These are phyloP conservation scores for Antheraea pernyi DNA, from an alignment of 1,140 invertebrate species.

Conservation along the genomic window DNA sequence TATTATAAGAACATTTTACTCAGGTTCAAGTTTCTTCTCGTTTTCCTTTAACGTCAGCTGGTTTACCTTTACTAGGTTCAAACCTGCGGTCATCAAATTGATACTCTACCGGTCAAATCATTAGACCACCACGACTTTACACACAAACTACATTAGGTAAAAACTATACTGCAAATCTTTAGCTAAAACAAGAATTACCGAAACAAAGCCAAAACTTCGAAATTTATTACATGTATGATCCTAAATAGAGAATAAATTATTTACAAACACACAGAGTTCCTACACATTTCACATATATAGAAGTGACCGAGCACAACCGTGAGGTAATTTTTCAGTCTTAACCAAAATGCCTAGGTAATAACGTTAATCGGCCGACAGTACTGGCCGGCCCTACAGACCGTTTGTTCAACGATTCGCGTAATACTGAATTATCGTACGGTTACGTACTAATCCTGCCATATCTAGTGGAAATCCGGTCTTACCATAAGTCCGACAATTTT, in stretches of 20 bases:
- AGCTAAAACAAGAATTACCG: too few species aligned
- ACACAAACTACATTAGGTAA: too few species aligned
- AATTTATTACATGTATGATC: too few species aligned
- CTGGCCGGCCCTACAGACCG: not conserved
- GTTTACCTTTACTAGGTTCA: too few species aligned
- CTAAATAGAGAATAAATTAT: not conserved
- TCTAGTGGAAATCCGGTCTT: slow-evolving; percentile 11
- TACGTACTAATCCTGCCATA: slow-evolving; percentile 13
- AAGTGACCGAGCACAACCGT: not conserved
- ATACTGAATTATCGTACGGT: slow-evolving; percentile 14
- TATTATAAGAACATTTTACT: too few species aligned
- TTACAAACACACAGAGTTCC: not conserved
- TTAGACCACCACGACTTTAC: too few species aligned
- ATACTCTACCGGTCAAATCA: too few species aligned
- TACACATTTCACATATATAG: not conserved
- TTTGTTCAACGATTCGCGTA: slow-evolving; percentile 13
- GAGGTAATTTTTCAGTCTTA: slow-evolving; percentile 2
- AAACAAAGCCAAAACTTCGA: too few species aligned
- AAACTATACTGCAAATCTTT: too few species aligned
- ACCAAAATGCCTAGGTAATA: not conserved
- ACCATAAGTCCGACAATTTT: not conserved
- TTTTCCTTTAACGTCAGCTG: too few species aligned
- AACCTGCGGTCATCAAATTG: too few species aligned
- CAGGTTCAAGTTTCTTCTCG: too few species aligned
- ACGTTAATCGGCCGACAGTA: slow-evolving; percentile 5